Base-by-base conservation (phyloP, 1,140 invertebrate species). In the Monomorium pharaonis region DNA sequence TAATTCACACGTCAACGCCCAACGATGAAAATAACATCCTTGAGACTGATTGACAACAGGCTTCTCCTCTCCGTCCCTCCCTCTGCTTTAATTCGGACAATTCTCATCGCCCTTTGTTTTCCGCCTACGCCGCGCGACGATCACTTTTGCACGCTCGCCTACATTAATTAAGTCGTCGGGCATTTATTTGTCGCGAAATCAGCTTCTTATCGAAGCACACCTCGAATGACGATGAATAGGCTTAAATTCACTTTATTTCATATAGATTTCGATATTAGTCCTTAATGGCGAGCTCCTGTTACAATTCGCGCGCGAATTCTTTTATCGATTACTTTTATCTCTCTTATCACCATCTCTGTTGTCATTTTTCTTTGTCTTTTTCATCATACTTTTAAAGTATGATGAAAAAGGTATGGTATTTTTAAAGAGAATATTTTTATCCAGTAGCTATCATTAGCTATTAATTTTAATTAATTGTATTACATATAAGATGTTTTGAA, bases 21-120 rank as follows among this genome's bases (percentile, higher is more conserved):
- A 49, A 24, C 56, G 30, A 54, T 16, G 18, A 75, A 42, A 37
- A 77, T 30, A 70, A 69, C 44, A 84, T 86, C 67, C 63, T 86
- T 83, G 30, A 83, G 63, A 63, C 37, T 69, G 76, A 81, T 72
- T 83, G 14, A 42, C 30, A 42, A 63, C 54, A 47, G 27, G 44
- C 58, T n/a, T n/a, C n/a, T n/a, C n/a, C n/a, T n/a, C n/a, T n/a
- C n/a, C n/a, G n/a, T n/a, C n/a, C n/a, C n/a, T n/a, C n/a, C 62
- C 14, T 47, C 77, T 69, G 56, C 16, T 84, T 69, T 87, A 90
- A 90, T 89, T 89, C 27, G 76, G 51, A 62, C 72, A 89, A 89
- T 90, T 89, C 58, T 42, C 54, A 44, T 51, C 74, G 81, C 70
- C n/a, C n/a, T 85, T 89, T 89, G 70, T 85, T 84, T 84, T 44